Conservation (phyloP, 2,797 vertebrate species). For the Gobionotothen gibberifrons region DNA sequence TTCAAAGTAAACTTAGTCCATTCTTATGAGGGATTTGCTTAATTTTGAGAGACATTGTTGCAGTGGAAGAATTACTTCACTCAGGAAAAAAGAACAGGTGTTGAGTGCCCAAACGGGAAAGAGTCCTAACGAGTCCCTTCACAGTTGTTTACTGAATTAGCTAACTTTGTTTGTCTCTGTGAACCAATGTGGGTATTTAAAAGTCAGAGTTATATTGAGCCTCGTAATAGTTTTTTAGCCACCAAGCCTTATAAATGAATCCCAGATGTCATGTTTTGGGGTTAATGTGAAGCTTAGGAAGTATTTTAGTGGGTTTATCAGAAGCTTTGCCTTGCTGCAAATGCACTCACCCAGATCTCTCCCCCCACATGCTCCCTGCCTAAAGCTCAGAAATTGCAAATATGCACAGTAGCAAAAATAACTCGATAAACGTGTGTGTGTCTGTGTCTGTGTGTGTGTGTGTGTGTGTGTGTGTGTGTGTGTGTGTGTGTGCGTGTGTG, state of each 20-base stretch:
- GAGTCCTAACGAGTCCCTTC: conserved; percentile 48
- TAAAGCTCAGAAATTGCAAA: conserved; percentile 54
- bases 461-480: conserved; percentile 6
- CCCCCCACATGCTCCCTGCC: conserved; percentile 29
- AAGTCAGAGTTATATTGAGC: conserved; percentile 40
- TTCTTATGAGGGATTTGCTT: conserved; percentile 62
- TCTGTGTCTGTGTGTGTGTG: conserved; percentile 16
- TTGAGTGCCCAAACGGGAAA: conserved; percentile 56
- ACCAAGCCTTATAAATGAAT: conserved; percentile 56
- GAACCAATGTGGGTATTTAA: conserved; percentile 49
- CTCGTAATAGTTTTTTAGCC: conserved; percentile 55
- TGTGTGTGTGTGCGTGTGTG: conserved; percentile 15
- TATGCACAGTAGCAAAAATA: conserved; percentile 63
- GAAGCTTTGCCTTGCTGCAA: conserved; percentile 42
- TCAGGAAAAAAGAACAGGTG: conserved; percentile 71
- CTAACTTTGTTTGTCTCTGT: conserved; percentile 54
- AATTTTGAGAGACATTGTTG: conserved; percentile 62
- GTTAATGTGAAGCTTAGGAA: conserved; percentile 61
- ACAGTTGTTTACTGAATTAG: conserved; percentile 56
- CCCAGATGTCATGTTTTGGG: conserved; percentile 54
- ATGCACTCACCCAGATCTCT: conserved; percentile 34
- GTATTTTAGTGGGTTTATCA: conserved; percentile 62
- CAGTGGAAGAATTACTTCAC: conserved; percentile 45
- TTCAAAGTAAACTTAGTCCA: conserved; percentile 63
- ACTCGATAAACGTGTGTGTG: conserved; percentile 29